A percentile compares a stretch with the other conserved stretches of the same genome.
Conservation (phyloP, 2,113 vertebrate species). For the Collichthys lucidus region DNA sequence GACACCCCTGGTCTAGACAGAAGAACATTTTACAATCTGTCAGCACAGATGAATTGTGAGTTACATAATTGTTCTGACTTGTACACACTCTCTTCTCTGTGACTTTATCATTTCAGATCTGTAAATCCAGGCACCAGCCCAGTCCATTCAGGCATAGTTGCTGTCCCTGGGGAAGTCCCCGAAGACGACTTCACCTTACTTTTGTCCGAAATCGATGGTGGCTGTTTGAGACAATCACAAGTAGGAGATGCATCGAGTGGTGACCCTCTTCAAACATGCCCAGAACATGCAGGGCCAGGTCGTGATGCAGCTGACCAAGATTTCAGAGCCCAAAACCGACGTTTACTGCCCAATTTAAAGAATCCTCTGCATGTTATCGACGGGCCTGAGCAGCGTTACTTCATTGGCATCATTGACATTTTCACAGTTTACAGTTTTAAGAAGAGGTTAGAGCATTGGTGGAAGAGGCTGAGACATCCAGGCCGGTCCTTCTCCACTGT, state of each 20-base stretch:
- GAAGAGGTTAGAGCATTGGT: conserved; percentile 88
- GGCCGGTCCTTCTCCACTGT: conserved; percentile 89
- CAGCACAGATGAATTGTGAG: too few species aligned
- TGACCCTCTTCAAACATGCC: background rate
- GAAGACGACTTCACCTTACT: conserved; percentile 70
- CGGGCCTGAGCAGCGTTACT: conserved; percentile 89
- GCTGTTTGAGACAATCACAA: conserved; percentile 8
- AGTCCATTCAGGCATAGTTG: conserved; percentile 6
- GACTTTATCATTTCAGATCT: conserved; percentile 73
- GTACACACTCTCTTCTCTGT: background rate
- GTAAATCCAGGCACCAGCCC: conserved; percentile 71
- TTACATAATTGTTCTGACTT: background rate
- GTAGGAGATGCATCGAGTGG: conserved; percentile 11
- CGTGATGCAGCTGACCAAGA: conserved; percentile 60
- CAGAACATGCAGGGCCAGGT: background rate
- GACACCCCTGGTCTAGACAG: too few species aligned
- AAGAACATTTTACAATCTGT: too few species aligned
- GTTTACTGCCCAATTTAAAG: conserved; percentile 85
- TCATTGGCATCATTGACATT: conserved; percentile 91
- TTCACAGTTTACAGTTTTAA: conserved; percentile 89
- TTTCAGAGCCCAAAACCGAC: conserved; percentile 83
- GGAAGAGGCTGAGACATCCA: conserved; percentile 88
- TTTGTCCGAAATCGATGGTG: conserved; percentile 53
- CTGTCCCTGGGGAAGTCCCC: conserved; percentile 74
- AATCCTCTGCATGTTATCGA: conserved; percentile 91